phyloP scores from a whole-genome alignment of 2,888 invertebrate genomes.

The Stenchaetothrips biformis region DNA sequence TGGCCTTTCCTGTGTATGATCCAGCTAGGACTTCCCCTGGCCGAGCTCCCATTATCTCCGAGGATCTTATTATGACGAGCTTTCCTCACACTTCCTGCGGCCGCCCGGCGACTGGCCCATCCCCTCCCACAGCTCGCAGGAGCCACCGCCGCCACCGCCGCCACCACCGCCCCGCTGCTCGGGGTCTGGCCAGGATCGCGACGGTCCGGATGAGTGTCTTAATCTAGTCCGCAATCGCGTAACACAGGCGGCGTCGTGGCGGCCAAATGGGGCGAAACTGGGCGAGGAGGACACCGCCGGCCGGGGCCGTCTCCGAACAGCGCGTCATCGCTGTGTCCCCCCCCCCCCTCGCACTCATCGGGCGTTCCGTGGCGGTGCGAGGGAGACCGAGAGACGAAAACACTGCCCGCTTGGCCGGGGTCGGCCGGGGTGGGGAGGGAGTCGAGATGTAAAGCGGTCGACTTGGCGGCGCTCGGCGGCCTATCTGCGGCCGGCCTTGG shows the following conservation, averaged over 20 bases:
- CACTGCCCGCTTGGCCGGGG: too few relatives aligned
- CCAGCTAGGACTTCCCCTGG: background rate
- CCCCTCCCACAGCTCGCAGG: too few relatives aligned
- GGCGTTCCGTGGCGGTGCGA: background rate
- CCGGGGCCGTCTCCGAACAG: too few relatives aligned
- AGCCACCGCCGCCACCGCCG: too few relatives aligned
- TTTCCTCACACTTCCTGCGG: background rate
- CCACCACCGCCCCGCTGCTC: too few relatives aligned
- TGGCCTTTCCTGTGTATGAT: too few relatives aligned
- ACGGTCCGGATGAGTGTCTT: slow-evolving; percentile 4
- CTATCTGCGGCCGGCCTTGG: too few relatives aligned
- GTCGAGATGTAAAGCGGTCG: too few relatives aligned
- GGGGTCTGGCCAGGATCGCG: background rate
- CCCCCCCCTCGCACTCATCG: background rate
- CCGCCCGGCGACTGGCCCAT: background rate
- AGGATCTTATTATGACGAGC: background rate
- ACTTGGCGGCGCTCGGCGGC: too few relatives aligned
- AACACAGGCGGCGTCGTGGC: background rate
- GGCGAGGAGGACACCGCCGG: background rate
- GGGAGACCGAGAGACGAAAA: background rate
- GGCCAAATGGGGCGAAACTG: background rate
- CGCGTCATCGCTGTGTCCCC: background rate
- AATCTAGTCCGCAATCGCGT: background rate
- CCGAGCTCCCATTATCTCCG: background rate
- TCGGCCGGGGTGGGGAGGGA: too few relatives aligned